phyloP scores from a whole-genome alignment of 2,113 vertebrate species.

The Macquaria australasica region DNA sequence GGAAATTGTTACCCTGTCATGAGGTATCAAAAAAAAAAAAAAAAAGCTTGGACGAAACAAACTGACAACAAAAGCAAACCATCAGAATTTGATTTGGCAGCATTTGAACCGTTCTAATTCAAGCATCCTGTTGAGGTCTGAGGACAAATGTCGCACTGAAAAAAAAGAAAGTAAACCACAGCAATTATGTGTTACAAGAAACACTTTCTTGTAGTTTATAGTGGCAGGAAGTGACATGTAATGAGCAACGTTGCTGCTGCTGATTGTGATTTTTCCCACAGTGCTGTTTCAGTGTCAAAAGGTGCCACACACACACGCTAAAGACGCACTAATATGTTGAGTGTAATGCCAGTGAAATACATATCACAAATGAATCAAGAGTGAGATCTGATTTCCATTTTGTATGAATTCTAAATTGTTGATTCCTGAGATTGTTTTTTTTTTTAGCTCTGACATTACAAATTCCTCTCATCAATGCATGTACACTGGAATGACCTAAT shows the following conservation, averaged over 20 bases:
- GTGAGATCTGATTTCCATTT: not conserved
- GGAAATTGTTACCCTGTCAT: not conserved
- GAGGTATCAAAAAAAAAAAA: not conserved
- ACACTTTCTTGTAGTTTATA: not conserved
- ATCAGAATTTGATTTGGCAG: not conserved
- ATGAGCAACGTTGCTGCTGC: not conserved
- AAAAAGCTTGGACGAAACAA: not conserved
- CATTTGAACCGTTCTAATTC: not conserved
- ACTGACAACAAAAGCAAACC: not conserved
- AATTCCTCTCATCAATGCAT: not conserved
- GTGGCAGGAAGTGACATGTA: conserved; percentile 50
- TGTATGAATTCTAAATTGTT: not conserved
- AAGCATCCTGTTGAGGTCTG: conserved; percentile 34
- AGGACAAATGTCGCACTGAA: conserved; percentile 1
- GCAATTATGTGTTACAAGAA: conserved; percentile 1
- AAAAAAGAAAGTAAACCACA: conserved; percentile 15
- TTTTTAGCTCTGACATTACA: not conserved
- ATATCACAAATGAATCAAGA: not conserved
- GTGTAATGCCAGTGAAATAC: not conserved
- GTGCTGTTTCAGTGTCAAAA: not conserved
- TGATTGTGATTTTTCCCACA: not conserved
- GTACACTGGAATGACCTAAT: not conserved
- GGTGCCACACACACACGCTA: not conserved
- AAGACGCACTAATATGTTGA: not conserved
- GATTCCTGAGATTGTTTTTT: not conserved